Conservation (phyloP, 2,888 invertebrate species). For the Orgyia antiqua region DNA sequence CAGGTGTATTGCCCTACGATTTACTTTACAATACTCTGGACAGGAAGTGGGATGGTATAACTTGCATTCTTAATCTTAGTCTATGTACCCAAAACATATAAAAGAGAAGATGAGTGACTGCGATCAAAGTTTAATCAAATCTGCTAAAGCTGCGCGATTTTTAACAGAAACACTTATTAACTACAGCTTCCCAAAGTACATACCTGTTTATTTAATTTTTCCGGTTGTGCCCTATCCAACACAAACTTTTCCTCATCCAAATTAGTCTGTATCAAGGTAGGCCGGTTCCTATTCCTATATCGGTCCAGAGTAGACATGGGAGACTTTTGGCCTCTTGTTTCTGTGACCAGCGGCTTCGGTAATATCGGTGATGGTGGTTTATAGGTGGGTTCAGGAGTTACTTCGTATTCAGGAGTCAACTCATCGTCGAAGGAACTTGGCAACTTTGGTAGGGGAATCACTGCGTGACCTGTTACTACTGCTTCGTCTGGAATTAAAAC, state of each 20-base stretch:
- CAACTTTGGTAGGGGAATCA: slow-evolving; percentile 81
- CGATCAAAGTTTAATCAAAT: too few species aligned
- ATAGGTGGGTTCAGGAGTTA: slow-evolving; percentile 46
- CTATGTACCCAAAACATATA: too few species aligned
- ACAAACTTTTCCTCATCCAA: slow-evolving; percentile 83
- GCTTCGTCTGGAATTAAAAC: slow-evolving; percentile 76
- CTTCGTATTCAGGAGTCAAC: slow-evolving; percentile 54
- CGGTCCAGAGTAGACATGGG: slow-evolving; percentile 71
- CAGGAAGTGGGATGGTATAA: too few species aligned
- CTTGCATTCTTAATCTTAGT: too few species aligned
- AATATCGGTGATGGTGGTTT: slow-evolving; percentile 55
- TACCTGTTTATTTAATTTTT: slow-evolving; percentile 73
- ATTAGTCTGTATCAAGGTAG: slow-evolving; percentile 54
- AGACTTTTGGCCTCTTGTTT: slow-evolving; percentile 42
- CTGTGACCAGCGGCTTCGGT: slow-evolving; percentile 43
- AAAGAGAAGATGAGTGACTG: too few species aligned
- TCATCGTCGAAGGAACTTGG: slow-evolving; percentile 73
- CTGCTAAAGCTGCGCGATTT: too few species aligned
- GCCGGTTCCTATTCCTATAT: slow-evolving; percentile 61
- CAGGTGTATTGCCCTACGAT: too few species aligned
- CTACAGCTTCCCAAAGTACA: too few species aligned
- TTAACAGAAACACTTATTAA: too few species aligned
- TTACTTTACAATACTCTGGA: too few species aligned
- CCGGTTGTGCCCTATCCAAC: slow-evolving; percentile 81
- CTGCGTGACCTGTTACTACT: slow-evolving; percentile 80